Conservation (phyloP, 1,140 invertebrate species). For the Drosophila ficusphila region DNA sequence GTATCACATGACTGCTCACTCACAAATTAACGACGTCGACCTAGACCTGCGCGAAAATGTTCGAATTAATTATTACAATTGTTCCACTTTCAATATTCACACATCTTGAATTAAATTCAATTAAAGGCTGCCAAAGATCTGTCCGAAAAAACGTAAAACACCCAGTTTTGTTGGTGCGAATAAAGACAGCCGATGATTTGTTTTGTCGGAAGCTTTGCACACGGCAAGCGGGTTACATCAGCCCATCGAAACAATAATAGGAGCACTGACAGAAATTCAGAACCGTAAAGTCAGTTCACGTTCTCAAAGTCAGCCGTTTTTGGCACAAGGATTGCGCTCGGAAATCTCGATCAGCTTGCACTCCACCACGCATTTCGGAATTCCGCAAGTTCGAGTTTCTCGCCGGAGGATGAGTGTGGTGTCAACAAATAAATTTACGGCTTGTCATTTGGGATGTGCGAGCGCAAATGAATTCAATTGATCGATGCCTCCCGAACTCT, state of each 20-base stretch:
- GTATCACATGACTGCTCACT: slow-evolving; percentile 25
- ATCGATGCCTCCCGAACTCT: slow-evolving; percentile 32
- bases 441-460: slow-evolving; percentile 40
- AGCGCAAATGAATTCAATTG: slow-evolving; percentile 66
- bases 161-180: slow-evolving; percentile 31
- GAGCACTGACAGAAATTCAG: slow-evolving; percentile 10
- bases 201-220: slow-evolving; percentile 52
- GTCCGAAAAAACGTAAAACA: slow-evolving; percentile 36
- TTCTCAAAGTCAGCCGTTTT: slow-evolving; percentile 24
- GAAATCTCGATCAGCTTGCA: slow-evolving; percentile 22
- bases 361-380: too few species aligned
- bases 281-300: slow-evolving; percentile 15
- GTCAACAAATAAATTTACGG: slow-evolving; percentile 61
- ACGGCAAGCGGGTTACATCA: slow-evolving; percentile 58
- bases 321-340: slow-evolving; percentile 27
- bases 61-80: slow-evolving; percentile 43
- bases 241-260: slow-evolving; percentile 31
- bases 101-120: slow-evolving; percentile 60
- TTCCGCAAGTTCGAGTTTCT: slow-evolving; percentile 12
- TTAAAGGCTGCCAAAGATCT: slow-evolving; percentile 61
- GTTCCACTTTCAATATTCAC: slow-evolving; percentile 21
- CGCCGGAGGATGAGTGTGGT: slow-evolving; percentile 40
- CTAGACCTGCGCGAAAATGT: slow-evolving; percentile 12
- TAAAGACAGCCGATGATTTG: slow-evolving; percentile 48
- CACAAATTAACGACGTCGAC: slow-evolving; percentile 23